Evolutionary conservation across 2,113 vertebrate genomes (phyloP).

Genomic region (Chionodraco myersi): DNA sequence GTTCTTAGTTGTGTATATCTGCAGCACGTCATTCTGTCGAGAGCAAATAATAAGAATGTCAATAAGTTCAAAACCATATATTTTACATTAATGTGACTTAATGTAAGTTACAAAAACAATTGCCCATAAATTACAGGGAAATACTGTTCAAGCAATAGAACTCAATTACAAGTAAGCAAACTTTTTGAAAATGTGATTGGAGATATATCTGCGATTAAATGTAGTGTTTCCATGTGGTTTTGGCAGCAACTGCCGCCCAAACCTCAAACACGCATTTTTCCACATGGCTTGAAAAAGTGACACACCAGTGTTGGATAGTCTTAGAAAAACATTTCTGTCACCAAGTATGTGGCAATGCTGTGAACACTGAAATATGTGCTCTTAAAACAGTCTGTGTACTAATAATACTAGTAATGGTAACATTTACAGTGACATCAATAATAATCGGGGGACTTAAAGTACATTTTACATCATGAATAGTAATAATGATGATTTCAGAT

Average conservation of each 20-base stretch:
- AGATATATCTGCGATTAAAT: constrained; percentile 72
- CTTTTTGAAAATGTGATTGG: constrained; percentile 55
- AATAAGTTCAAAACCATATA: constrained; percentile 40
- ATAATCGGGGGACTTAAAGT: not conserved
- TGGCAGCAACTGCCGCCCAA: constrained; percentile 76
- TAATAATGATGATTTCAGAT: constrained; percentile 24
- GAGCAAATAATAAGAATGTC: constrained; percentile 24
- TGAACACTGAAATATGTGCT: constrained; percentile 58
- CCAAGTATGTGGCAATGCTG: constrained; percentile 56
- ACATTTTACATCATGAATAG: constrained; percentile 14
- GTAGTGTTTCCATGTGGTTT: constrained; percentile 74
- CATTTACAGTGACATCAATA: constrained; percentile 18
- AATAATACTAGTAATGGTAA: constrained; percentile 30
- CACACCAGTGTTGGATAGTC: constrained; percentile 57
- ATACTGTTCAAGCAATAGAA: constrained; percentile 47
- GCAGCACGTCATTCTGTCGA: constrained; percentile 18
- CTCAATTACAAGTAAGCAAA: constrained; percentile 58
- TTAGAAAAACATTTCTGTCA: constrained; percentile 55
- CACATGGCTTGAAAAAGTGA: constrained; percentile 71
- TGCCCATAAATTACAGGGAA: constrained; percentile 57
- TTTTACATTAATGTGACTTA: constrained; percentile 48
- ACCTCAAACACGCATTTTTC: constrained; percentile 73
- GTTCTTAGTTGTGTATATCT: not conserved
- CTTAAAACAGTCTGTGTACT: constrained; percentile 40
- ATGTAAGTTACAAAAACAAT: constrained; percentile 39